Evolutionary conservation across 2,888 invertebrate species (phyloP), one percentile per base, ranked within the genome.

Genomic region (Macropis europaea): DNA sequence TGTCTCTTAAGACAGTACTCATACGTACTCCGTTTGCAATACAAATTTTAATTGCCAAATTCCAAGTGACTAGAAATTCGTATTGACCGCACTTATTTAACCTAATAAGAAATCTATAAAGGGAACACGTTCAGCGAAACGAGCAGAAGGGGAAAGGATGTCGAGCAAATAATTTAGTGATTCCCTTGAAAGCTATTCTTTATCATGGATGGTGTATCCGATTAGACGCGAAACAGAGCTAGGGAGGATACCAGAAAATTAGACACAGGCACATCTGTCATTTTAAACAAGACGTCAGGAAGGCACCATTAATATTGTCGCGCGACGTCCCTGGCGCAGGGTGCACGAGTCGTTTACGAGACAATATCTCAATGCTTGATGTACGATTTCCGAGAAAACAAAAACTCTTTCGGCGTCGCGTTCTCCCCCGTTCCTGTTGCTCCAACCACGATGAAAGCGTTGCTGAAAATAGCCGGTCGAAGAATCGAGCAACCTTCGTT

Each of bases 311-410:
- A 87, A 88, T 87, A 86, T 83, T 74, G 82, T 83, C 82, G 79
- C 63, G 34, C 73, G 79, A 75, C 74, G 60, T 53, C 45, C 53
- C 42, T 17, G 30, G 38, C 32, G 40, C 36, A 38, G 40, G 45
- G 52, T 67, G 59, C 45, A 76, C 69, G 79, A 84, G 76, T 83
- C 84, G 72, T 70, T 78, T 82, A 68, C 79, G 76, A 70, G 79
- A 77, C 81, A 75, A 78, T 81, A 86, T 81, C 81, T 84, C 79
- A 81, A 69, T 52, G 28, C 84, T 85, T 87, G 86, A 88, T 80
- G 82, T 76, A 88, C 85, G 83, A 82, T 86, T 87, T 86, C 86
- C 80, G 67, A 76, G 84, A 86, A 86, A 76, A 75, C 69, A 72
- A 72, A 77, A 81, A 73, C 78, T 50, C 70, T 40, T 59, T 52